Conservation (phyloP, 2,113 vertebrate species). For the Lampris megalopsis region DNA sequence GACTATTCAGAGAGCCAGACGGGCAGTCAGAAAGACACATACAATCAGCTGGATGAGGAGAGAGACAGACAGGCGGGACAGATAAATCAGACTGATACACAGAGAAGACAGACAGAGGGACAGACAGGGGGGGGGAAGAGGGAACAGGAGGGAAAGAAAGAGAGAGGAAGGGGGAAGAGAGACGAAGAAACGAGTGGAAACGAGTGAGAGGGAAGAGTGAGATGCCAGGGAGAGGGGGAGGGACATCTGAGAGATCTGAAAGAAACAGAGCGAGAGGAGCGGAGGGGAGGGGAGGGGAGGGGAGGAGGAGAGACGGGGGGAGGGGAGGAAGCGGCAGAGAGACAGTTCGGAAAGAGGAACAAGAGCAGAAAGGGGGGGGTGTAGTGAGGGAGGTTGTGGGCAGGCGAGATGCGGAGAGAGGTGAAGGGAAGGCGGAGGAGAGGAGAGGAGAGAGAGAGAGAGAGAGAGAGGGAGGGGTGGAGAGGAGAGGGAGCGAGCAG, state of each 20-base stretch:
- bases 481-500: slow-evolving; percentile 34
- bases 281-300: slow-evolving; percentile 30
- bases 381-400: too few relatives aligned
- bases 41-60: slow-evolving; percentile 24
- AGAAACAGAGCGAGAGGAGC: too few relatives aligned
- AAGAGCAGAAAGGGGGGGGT: slow-evolving; percentile 25
- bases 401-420: background rate
- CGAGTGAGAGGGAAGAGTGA: slow-evolving; percentile 11
- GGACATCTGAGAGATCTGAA: too few relatives aligned
- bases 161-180: slow-evolving; percentile 55
- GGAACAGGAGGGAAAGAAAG: slow-evolving; percentile 47
- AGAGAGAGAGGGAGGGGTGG: background rate
- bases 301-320: slow-evolving; percentile 31
- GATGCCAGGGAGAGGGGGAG: slow-evolving; percentile 33
- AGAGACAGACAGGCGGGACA: slow-evolving; percentile 32
- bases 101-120: background rate
- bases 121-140: background rate
- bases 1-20: background rate
- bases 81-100: slow-evolving; percentile 58
- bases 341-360: slow-evolving; percentile 4
- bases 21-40: background rate
- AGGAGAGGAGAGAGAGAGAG: background rate
- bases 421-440: background rate
- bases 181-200: slow-evolving; percentile 42
- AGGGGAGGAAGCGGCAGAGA: slow-evolving; percentile 34